These are phyloP conservation scores for Spinus pinus DNA, from an alignment of 2,797 vertebrate species.

Conservation along the genomic window DNA sequence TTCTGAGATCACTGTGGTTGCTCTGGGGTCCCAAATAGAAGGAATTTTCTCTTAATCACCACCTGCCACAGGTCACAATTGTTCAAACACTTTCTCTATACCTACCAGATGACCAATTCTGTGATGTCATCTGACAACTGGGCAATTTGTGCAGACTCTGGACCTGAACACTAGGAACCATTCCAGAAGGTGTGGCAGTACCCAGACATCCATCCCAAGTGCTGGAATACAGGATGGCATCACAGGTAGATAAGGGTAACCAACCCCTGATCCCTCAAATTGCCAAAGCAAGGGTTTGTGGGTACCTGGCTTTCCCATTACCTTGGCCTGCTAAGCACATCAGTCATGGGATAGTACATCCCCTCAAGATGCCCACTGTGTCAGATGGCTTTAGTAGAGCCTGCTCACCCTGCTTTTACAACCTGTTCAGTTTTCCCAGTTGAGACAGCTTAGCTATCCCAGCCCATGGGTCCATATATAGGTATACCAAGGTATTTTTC, in stretches of 20 bases:
- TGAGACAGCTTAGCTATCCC: background rate
- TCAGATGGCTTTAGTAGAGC: background rate
- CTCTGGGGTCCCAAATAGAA: background rate
- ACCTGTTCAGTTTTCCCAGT: background rate
- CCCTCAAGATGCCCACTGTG: background rate
- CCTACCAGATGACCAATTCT: background rate
- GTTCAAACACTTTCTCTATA: background rate
- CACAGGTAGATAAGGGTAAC: background rate
- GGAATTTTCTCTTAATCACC: background rate
- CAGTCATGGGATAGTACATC: background rate
- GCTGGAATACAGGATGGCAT: background rate
- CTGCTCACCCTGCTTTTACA: background rate
- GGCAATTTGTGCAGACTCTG: background rate
- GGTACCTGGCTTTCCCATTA: background rate
- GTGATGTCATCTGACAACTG: background rate
- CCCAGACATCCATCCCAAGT: rapidly evolving
- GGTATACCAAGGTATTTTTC: background rate
- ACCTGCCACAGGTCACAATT: background rate
- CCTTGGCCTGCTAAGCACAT: background rate
- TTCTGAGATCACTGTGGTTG: rapidly evolving
- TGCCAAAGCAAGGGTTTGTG: background rate
- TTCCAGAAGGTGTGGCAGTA: background rate
- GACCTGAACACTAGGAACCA: background rate
- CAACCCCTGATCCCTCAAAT: background rate
- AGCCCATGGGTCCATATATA: too few species aligned